Conservation (phyloP, 2,797 vertebrate species). For the Hybognathus amarus region DNA sequence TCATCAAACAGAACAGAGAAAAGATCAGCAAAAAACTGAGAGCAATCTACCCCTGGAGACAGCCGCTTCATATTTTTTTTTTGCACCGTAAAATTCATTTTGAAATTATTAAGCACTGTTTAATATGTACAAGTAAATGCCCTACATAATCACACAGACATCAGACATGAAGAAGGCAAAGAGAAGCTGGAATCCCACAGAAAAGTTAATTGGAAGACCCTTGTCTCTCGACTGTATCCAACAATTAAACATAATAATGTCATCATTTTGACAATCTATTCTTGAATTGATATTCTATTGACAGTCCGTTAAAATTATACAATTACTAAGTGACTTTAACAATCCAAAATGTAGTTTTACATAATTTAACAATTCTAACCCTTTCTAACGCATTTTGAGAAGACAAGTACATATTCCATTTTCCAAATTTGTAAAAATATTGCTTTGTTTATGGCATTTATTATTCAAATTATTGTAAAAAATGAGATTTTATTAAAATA, state of each 20-base stretch:
- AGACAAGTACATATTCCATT: neutral
- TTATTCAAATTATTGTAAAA: neutral
- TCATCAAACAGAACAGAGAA: slow-evolving; percentile 9
- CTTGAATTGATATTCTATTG: neutral
- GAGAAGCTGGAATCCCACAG: neutral
- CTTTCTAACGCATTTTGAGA: neutral
- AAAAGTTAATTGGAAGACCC: neutral
- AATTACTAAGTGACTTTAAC: neutral
- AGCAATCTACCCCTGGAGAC: slow-evolving; percentile 8
- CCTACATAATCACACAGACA: neutral
- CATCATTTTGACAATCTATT: neutral
- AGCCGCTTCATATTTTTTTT: neutral
- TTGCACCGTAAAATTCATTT: neutral
- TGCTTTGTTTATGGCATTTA: neutral
- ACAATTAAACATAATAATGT: neutral
- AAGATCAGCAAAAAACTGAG: neutral
- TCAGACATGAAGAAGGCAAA: neutral
- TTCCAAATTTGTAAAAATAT: neutral
- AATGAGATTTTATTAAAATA: neutral
- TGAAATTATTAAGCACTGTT: neutral
- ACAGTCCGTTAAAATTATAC: neutral
- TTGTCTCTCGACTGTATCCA: neutral
- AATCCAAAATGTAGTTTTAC: neutral
- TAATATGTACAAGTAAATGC: neutral
- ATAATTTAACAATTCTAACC: neutral